Percentiles rank a stretch among this genome's conserved stretches.
Evolutionary conservation across 2,888 invertebrate genomes (phyloP).

Genomic region (Tridacna gigas): DNA sequence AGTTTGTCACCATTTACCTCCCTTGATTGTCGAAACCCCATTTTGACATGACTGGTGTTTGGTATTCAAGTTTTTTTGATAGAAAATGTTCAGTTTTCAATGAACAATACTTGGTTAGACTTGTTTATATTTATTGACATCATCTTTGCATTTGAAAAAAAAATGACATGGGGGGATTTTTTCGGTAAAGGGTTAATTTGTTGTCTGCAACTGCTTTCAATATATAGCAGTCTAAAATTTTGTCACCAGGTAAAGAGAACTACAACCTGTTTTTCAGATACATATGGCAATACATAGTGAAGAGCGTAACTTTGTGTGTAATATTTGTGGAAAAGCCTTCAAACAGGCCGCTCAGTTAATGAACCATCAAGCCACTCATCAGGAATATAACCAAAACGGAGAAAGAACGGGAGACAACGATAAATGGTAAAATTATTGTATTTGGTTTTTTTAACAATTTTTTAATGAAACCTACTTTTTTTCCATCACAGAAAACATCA

Average conservation of each 20-base stretch:
- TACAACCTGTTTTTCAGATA: constrained; percentile 81
- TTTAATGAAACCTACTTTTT: too few relatives aligned
- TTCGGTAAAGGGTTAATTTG: not conserved
- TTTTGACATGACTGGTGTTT: too few relatives aligned
- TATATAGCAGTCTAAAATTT: not conserved
- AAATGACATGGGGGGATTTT: too few relatives aligned
- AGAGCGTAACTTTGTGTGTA: constrained; percentile 81
- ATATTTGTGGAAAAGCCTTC: constrained; percentile 90
- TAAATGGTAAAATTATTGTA: constrained; percentile 35
- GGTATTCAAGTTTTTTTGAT: too few relatives aligned
- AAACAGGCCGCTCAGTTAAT: constrained; percentile 92
- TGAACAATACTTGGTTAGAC: too few relatives aligned
- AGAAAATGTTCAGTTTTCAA: too few relatives aligned
- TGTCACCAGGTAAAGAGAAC: not conserved
- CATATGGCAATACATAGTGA: constrained; percentile 89
- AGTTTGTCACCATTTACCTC: too few relatives aligned
- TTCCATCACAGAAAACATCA: too few relatives aligned
- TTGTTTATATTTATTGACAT: too few relatives aligned
- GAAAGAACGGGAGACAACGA: constrained; percentile 17
- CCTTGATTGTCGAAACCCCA: too few relatives aligned
- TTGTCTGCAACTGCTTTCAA: not conserved
- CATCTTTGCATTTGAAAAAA: too few relatives aligned
- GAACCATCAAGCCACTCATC: constrained; percentile 88
- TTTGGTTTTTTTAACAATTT: too few relatives aligned
- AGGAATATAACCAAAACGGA: not conserved